phyloP scores from a whole-genome alignment of 1,140 invertebrate genomes.

The Drosophila repleta region DNA sequence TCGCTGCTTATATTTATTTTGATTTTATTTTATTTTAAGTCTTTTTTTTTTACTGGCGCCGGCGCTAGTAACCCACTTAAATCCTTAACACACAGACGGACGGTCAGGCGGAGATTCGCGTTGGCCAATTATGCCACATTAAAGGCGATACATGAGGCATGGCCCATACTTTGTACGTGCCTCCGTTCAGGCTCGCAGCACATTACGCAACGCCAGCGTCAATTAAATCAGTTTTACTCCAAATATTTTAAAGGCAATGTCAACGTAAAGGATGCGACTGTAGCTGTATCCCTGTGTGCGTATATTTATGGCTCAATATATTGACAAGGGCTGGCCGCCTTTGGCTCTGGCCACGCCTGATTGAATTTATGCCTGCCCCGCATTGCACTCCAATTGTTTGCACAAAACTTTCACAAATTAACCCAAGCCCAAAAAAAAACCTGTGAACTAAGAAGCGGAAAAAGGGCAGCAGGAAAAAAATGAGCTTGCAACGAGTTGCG shows the following conservation, averaged over 20 bases:
- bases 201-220: constrained; percentile 79
- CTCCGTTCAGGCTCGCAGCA: constrained; percentile 28
- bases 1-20: constrained; percentile 25
- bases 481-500: constrained; percentile 31
- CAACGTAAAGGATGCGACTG: constrained; percentile 42
- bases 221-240: constrained; percentile 82
- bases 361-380: constrained; percentile 72
- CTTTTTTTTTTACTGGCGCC: constrained; percentile 66
- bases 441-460: constrained; percentile 50
- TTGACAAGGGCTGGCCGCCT: constrained; percentile 59
- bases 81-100: constrained; percentile 13
- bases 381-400: constrained; percentile 68
- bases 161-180: not conserved
- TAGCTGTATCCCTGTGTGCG: not conserved
- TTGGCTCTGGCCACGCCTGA: constrained; percentile 65
- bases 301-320: constrained; percentile 57
- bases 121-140: constrained; percentile 78
- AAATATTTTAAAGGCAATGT: constrained; percentile 77
- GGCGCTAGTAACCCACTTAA: constrained; percentile 80
- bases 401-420: constrained; percentile 83
- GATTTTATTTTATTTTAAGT: constrained; percentile 12
- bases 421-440: constrained; percentile 45
- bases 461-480: not conserved
- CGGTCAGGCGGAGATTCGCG: constrained; percentile 25
- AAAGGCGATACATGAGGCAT: constrained; percentile 20